Percentiles rank a stretch among this genome's conserved stretches.
These are phyloP conservation scores for Calliopum simillimum DNA, from an alignment of 2,888 invertebrate species.

Conservation along the genomic window DNA sequence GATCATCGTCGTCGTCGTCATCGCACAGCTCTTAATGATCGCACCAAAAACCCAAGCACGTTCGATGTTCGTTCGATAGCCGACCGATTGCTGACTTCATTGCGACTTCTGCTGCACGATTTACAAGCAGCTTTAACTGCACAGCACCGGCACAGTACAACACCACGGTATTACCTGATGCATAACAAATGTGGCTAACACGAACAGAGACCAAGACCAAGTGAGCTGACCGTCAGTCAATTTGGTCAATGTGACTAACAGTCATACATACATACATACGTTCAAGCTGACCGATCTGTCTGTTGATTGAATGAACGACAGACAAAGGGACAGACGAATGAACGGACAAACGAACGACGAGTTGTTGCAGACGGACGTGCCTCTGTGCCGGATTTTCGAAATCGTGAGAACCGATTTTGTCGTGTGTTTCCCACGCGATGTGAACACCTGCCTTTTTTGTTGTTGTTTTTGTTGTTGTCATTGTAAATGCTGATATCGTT, in stretches of 20 bases:
- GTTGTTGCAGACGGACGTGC: constrained; percentile 32
- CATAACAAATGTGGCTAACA: constrained; percentile 41
- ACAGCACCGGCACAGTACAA: not conserved
- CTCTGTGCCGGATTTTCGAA: constrained; percentile 62
- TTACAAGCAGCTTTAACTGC: too few species aligned
- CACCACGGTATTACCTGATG: constrained; percentile 20
- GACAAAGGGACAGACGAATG: constrained; percentile 23
- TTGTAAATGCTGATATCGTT: not conserved
- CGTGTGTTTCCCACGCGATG: constrained; percentile 69
- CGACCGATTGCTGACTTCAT: not conserved
- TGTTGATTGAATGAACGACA: constrained; percentile 37
- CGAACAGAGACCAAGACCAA: constrained; percentile 22
- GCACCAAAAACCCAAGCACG: constrained; percentile 13
- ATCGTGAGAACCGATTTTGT: constrained; percentile 68
- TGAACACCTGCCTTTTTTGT: constrained; percentile 66
- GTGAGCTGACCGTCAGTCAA: constrained; percentile 11
- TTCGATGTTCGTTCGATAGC: not conserved
- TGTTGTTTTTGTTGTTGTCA: too few species aligned
- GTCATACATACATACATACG: not conserved
- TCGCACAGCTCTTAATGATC: constrained; percentile 30
- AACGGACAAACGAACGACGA: constrained; percentile 30
- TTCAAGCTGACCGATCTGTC: constrained; percentile 4
- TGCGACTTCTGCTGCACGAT: too few species aligned
- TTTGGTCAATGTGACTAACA: not conserved
- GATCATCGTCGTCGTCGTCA: too few species aligned